Evolutionary conservation across 1,140 invertebrate genomes (phyloP).

Genomic region (Pseudachorutes palmiensis): DNA sequence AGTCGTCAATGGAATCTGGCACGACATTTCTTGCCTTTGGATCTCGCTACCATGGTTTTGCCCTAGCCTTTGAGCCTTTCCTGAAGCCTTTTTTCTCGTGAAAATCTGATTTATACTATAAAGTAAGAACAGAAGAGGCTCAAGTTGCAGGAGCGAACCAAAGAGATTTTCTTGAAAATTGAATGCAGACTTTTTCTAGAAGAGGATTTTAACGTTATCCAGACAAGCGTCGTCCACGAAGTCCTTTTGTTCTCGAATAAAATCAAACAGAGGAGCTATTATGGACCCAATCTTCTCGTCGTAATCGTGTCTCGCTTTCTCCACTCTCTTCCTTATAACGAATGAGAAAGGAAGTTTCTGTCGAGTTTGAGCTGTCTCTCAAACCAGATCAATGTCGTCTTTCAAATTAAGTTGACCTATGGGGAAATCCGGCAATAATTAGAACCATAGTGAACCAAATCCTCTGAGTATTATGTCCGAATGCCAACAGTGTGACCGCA

Average conservation of each 20-base stretch:
- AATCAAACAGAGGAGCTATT: neutral
- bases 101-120: neutral
- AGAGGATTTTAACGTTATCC: neutral
- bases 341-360: too few species aligned
- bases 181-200: neutral
- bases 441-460: too few species aligned
- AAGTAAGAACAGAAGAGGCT: neutral
- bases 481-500: too few species aligned
- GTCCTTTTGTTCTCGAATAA: neutral
- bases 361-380: too few species aligned
- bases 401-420: neutral
- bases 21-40: neutral
- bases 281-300: neutral
- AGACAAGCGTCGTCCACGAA: too few species aligned
- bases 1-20: neutral
- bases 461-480: too few species aligned
- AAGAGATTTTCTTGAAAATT: neutral
- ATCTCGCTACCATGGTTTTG: neutral
- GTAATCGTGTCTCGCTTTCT: neutral
- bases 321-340: too few species aligned
- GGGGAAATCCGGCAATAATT: neutral
- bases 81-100: neutral
- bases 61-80: neutral
- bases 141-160: too few species aligned
- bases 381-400: neutral